Evolutionary conservation across 2,888 invertebrate species (phyloP).

Genomic region (Drosophila cracens): DNA sequence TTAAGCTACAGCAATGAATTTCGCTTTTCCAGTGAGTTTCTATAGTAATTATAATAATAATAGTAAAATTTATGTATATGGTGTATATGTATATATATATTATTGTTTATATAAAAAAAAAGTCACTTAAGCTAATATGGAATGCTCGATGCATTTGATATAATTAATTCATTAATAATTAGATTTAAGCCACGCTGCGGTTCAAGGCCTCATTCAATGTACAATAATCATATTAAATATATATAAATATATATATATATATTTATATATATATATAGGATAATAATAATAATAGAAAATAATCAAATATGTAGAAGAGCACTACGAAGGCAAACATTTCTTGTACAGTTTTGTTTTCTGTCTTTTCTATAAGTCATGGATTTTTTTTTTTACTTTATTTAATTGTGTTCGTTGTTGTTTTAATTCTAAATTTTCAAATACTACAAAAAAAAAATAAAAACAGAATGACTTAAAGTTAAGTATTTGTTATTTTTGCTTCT

Average conservation of each 20-base stretch:
- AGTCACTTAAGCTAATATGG: constrained; percentile 54
- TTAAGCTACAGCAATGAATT: constrained; percentile 46
- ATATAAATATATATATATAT: constrained; percentile 38
- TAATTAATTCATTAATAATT: constrained; percentile 38
- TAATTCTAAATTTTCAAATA: constrained; percentile 13
- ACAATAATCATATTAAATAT: constrained; percentile 51
- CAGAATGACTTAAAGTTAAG: background rate
- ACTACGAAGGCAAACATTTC: constrained; percentile 57
- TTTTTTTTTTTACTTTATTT: constrained; percentile 21
- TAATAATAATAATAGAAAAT: constrained; percentile 4
- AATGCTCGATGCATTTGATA: constrained; percentile 38
- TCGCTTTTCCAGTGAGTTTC: constrained; percentile 39
- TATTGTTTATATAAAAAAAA: constrained; percentile 31
- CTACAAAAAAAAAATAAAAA: constrained; percentile 29
- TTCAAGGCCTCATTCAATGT: constrained; percentile 82
- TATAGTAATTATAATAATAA: constrained; percentile 16
- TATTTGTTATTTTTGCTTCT: constrained; percentile 10
- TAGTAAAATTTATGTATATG: constrained; percentile 19
- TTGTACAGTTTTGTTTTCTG: constrained; percentile 31
- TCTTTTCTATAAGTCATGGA: constrained; percentile 35
- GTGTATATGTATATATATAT: constrained; percentile 21
- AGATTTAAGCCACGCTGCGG: constrained; percentile 83
- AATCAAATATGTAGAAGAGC: constrained; percentile 35
- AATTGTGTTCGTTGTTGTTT: constrained; percentile 31
- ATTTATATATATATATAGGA: constrained; percentile 8